Evolutionary conservation across 2,113 vertebrate genomes (phyloP), one percentile per base, ranked within the genome.

Genomic region (Bucco capensis): DNA sequence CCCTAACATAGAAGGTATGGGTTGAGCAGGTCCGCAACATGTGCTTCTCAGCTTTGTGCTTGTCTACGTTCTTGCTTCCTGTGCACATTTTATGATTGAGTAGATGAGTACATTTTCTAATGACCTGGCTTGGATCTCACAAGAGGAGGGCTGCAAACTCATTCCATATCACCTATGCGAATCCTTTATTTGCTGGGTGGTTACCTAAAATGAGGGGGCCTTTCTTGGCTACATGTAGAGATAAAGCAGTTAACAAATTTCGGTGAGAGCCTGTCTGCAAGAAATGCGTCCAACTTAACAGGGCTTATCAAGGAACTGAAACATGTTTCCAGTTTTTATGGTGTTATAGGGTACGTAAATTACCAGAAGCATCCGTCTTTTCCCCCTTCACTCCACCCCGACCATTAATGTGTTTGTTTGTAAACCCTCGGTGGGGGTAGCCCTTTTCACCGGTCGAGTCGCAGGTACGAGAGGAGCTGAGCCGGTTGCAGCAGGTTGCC

Each of bases 1-100:
- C 3, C 18, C 49, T 7, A 27, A 4, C 1, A 6, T 2, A n/a
- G 57, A 51, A 12, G 17, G 3, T 24, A 50, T 78, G n/a, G 5
- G 10, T 62, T 30, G 49, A 37, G 38, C 6, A n/a, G 9, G 6
- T 75, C 13, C 28, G 49, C 54, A 76, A 8, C 5, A 7, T 7
- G 10, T 64, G 19, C 8, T 54, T 12, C 30, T 85, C 12, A 35
- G 18, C 10, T 50, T 83, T 66, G 11, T 69, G 7, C 12, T 61
- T 73, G 12, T 60, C 27, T 67, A 12, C 17, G 4, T 35, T 88
- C 19, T 67, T 67, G 21, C 40, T 17, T 86, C 13, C 15, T 83
- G 22, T 35, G 12, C 14, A 46, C 5, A 2, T 31, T 14, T 33
- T 30, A 15, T 62, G 33, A 12, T 11, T 49, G 28, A 1, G 5